phyloP scores from a whole-genome alignment of 2,888 invertebrate species.

The Creontiades dilutus region DNA sequence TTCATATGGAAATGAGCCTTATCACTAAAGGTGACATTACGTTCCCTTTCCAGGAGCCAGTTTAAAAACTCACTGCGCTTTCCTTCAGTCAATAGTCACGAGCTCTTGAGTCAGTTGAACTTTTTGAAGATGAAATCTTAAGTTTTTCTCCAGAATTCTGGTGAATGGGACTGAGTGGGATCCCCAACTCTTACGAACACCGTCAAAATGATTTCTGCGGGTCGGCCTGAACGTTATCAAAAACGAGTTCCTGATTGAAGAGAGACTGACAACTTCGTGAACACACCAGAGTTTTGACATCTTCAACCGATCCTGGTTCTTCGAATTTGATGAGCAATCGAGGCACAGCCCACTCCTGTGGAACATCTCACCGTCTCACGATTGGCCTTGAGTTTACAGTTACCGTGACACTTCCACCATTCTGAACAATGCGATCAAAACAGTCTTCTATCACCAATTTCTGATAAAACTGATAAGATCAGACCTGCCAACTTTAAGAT shows the following conservation, averaged over 20 bases:
- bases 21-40: conserved; percentile 31
- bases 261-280: background rate
- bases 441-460: too few species aligned
- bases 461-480: too few species aligned
- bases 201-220: conserved; percentile 53
- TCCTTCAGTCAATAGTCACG: background rate
- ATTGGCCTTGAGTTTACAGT: background rate
- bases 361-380: background rate
- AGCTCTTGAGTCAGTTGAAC: conserved; percentile 40
- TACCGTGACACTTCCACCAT: background rate
- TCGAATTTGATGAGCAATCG: background rate
- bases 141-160: conserved; percentile 46
- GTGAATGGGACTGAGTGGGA: conserved; percentile 23
- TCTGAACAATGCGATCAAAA: too few species aligned
- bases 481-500: background rate
- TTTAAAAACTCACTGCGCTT: conserved; percentile 27
- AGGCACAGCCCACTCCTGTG: background rate
- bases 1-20: conserved; percentile 39
- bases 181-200: conserved; percentile 34
- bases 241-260: background rate
- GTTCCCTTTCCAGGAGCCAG: background rate
- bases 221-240: conserved; percentile 12
- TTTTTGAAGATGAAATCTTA: conserved; percentile 37
- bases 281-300: background rate
- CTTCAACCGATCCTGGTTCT: background rate